Evolutionary conservation across 2,888 invertebrate species (phyloP).

Genomic region (Epinotia demarniana): DNA sequence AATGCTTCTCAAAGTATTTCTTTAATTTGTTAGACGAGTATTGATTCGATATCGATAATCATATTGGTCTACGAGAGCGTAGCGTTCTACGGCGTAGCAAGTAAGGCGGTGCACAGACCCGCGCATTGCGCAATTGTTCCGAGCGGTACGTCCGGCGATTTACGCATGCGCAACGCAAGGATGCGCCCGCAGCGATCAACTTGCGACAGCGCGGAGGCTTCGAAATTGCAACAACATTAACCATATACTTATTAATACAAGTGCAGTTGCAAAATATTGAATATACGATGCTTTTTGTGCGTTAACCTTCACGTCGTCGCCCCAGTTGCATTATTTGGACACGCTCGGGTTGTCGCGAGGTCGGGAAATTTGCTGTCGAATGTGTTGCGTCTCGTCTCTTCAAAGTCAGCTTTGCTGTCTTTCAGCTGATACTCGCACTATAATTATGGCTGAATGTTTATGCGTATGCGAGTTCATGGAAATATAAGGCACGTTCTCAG

Average conservation of each 20-base stretch:
- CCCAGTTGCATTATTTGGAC: constrained; percentile 78
- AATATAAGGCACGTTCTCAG: not conserved
- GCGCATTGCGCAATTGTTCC: constrained; percentile 74
- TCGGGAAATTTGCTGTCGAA: constrained; percentile 65
- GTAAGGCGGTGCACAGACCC: constrained; percentile 55
- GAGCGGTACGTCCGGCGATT: constrained; percentile 80
- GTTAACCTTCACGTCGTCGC: constrained; percentile 79
- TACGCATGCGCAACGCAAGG: constrained; percentile 77
- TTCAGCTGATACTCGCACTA: constrained; percentile 45
- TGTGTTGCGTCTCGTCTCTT: constrained; percentile 33
- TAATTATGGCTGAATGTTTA: constrained; percentile 7
- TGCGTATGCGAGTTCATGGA: not conserved
- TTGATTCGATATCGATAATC: constrained; percentile 14
- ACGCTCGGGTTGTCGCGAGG: constrained; percentile 79
- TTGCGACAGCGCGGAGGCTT: constrained; percentile 82
- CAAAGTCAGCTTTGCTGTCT: constrained; percentile 48
- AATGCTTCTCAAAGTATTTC: not conserved
- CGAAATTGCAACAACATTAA: constrained; percentile 73
- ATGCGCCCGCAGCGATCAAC: constrained; percentile 70
- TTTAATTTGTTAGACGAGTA: not conserved
- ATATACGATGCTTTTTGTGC: constrained; percentile 73
- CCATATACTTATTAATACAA: constrained; percentile 78
- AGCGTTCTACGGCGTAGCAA: constrained; percentile 54
- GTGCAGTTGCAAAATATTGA: constrained; percentile 80
- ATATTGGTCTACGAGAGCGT: constrained; percentile 42